Evolutionary conservation across 37 sponge, comb jelly and placozoan genomes (phyloP), one percentile per base, ranked within the genome.

Genomic region (Lycopodina hypogea): DNA sequence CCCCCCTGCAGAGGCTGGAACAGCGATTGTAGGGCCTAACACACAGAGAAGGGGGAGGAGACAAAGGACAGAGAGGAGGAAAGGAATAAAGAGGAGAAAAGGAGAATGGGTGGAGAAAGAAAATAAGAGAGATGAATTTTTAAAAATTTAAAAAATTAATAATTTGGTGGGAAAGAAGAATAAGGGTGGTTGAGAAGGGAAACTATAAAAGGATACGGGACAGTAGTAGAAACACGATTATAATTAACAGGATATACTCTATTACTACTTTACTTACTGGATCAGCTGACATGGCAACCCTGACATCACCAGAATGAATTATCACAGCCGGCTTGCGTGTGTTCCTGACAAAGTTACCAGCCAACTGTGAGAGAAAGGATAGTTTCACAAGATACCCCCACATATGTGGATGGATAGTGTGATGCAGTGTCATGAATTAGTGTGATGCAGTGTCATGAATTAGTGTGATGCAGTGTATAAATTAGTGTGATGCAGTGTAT

Each of bases 251-350:
- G n/a, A n/a, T n/a, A n/a, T n/a, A n/a, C n/a, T n/a, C n/a, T n/a
- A n/a, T n/a, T n/a, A n/a, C n/a, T n/a, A n/a, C n/a, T n/a, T n/a
- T n/a, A 79, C 89, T 82, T 36, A 88, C 83, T 32, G 78, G 83
- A 62, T 96, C 93, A 78, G 93, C 96, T 79, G 86, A 80, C 81
- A 96, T 92, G 9, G 96, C 88, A 6, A 96, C 88, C 63, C 64
- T 82, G 36, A 96, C 68, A 52, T 92, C 93, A 21, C 70, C 37
- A 22, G 65, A 35, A 14, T 45, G n/a, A 56, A 96, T 93, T 58
- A 56, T 38, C 30, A 87, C 30, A 0, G 88, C 76, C 24, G 64
- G 67, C 22, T 78, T 77, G 21, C 90, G 56, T 0, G 93, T 86
- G 65, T 96, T 92, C 78, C 83, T 87, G 55, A 87, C 85, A 73